Percentiles rank a stretch among this genome's conserved stretches.
Evolutionary conservation across 2,888 invertebrate genomes (phyloP).

Genomic region (Hybos culiciformis): DNA sequence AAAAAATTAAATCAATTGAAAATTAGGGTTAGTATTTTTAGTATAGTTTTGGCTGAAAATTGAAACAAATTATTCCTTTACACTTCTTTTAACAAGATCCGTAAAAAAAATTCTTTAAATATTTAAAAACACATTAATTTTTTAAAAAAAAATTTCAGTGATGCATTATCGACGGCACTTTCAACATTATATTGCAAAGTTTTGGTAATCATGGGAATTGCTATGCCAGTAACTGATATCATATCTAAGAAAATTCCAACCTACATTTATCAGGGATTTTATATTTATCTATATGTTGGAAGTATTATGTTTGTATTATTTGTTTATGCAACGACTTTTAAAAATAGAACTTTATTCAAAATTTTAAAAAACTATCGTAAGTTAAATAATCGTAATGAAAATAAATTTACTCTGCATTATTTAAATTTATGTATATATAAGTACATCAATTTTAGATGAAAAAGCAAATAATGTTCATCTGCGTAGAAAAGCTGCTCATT

Average conservation of each 20-base stretch:
- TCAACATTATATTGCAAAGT: constrained; percentile 77
- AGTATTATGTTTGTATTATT: constrained; percentile 65
- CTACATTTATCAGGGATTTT: constrained; percentile 71
- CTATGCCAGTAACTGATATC: constrained; percentile 77
- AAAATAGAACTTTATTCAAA: constrained; percentile 47
- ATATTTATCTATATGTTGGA: constrained; percentile 64
- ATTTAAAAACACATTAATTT: background rate
- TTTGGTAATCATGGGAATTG: constrained; percentile 68
- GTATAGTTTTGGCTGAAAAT: background rate
- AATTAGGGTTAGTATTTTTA: no score
- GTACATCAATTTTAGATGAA: constrained; percentile 22
- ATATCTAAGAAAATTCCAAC: constrained; percentile 62
- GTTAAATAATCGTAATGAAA: constrained; percentile 13
- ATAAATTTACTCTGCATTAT: background rate
- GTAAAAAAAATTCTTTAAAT: no score
- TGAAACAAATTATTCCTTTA: background rate
- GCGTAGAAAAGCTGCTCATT: constrained; percentile 40
- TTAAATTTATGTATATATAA: background rate
- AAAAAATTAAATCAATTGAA: no score
- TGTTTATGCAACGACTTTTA: constrained; percentile 51
- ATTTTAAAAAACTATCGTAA: constrained; percentile 41
- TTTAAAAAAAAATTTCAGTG: constrained; percentile 43
- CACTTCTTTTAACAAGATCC: background rate
- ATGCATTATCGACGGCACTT: constrained; percentile 56
- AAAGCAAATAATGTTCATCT: constrained; percentile 30